Base-by-base conservation (phyloP, 2,113 vertebrate species). In the Ceyx melanurus region DNA sequence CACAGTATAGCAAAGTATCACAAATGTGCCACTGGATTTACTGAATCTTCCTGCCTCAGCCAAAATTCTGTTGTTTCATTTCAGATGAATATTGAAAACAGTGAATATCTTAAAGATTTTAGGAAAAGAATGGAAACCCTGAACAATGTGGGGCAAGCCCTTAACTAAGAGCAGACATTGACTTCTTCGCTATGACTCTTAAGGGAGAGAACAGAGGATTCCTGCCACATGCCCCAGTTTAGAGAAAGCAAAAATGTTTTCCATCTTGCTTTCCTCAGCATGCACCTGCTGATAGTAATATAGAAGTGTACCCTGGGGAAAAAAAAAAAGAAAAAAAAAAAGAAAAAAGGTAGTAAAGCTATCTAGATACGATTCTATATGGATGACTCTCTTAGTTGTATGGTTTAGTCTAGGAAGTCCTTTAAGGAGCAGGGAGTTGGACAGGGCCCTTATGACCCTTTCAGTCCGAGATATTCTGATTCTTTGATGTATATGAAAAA, bases 301-400 rank as follows among this genome's bases (percentile, higher is more conserved):
- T 18, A 68, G 28, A 58, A 75, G 9, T 15, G 13, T 17, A 70
- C 65, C 19, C 20, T 54, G 12, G 48, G 48, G 5, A 3, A 22
- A 50, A 23, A 22, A 50, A 50, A 50, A 2, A 42, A 13, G 29
- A 11, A 29, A 28, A 64, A 12, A 13, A 5, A 26, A 26, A n/a
- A 11, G 14, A 37, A 28, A 15, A 31, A 42, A 13, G 10, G 3
- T 6, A 53, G 3, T 6, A 33, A 1, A 21, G 20, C 28, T 64
- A 21, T 31, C 61, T 43, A 64, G 61, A 60, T 23, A 70, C 14
- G 56, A 46, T 60, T 51, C 23, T 22, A n/a, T 11, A 17, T 2
- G 16, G 50, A n/a, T 2, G 1, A 57, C 1, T 1, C 20, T 45
- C 20, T 37, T 31, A 40, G 31, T 16, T 20, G 31, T 11, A 21